phyloP scores from a whole-genome alignment of 2,888 invertebrate species.

The Dioctria rufipes region DNA sequence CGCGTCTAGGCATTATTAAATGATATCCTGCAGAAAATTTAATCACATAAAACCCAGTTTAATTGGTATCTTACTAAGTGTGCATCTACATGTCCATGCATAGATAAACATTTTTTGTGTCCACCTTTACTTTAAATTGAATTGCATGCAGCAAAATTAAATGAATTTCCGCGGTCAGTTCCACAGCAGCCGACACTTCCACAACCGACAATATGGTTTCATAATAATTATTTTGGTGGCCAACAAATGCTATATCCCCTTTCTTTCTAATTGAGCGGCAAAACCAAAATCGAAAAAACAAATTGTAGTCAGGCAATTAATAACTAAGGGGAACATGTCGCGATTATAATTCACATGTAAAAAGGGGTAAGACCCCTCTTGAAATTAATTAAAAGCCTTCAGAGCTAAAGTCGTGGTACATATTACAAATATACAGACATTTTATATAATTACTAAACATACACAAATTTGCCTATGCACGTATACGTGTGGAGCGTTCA shows the following conservation, averaged over 20 bases:
- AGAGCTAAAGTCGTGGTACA: neutral
- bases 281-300: neutral
- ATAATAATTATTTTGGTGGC: neutral
- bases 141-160: slow-evolving; percentile 35
- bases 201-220: neutral
- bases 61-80: too few species aligned
- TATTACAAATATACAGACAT: neutral
- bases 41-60: too few species aligned
- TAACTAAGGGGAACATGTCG: slow-evolving; percentile 6
- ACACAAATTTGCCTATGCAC: too few species aligned
- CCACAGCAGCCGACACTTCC: neutral
- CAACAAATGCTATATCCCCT: slow-evolving; percentile 26
- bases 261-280: neutral
- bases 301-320: neutral
- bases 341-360: slow-evolving; percentile 15
- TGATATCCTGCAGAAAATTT: too few species aligned
- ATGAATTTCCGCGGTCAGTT: slow-evolving; percentile 41
- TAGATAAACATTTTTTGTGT: neutral
- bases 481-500: neutral
- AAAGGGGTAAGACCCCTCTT: slow-evolving; percentile 13
- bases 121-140: slow-evolving; percentile 15
- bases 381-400: neutral
- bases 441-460: too few species aligned
- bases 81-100: too few species aligned
- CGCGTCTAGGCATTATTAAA: too few species aligned